These are phyloP conservation scores for Ctenopoma kingsleyae DNA, from an alignment of 2,797 vertebrate species.

Conservation along the genomic window DNA sequence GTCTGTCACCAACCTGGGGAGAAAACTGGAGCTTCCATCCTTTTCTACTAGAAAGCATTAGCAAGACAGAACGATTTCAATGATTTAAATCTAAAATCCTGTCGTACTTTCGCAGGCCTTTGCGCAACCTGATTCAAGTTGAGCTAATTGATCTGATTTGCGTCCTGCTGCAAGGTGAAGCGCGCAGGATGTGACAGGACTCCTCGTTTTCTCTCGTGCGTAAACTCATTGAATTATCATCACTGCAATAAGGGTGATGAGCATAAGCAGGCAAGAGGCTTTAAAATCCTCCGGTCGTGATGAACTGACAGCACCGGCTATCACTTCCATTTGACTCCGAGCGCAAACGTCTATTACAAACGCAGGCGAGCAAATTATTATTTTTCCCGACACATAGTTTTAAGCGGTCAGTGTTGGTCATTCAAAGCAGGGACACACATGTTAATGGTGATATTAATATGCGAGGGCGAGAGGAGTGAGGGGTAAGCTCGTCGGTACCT, in stretches of 20 bases:
- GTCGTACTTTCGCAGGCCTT: constrained; percentile 5
- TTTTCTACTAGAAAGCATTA: too few species aligned
- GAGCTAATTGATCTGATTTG: constrained; percentile 24
- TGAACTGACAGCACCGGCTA: not conserved
- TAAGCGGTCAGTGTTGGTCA: not conserved
- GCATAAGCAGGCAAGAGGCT: not conserved
- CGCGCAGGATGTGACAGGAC: constrained; percentile 5
- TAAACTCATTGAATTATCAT: constrained; percentile 44
- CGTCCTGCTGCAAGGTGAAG: constrained; percentile 60
- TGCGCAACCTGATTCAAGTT: constrained; percentile 22
- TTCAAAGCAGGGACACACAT: constrained; percentile 10
- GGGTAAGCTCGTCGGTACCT: constrained; percentile 84
- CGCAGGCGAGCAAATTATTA: not conserved
- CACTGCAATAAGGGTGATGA: not conserved
- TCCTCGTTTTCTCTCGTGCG: constrained; percentile 24
- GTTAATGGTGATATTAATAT: constrained; percentile 1
- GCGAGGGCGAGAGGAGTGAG: not conserved
- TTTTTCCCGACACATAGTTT: not conserved
- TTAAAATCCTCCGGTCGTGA: not conserved
- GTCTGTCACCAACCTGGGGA: constrained; percentile 9
- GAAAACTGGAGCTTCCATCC: not conserved
- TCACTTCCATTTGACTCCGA: constrained; percentile 19
- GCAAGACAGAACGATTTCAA: not conserved
- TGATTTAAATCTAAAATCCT: not conserved
- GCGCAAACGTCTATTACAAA: not conserved